Conservation (phyloP, 2,888 invertebrate genomes). For the Watsonalla binaria region DNA sequence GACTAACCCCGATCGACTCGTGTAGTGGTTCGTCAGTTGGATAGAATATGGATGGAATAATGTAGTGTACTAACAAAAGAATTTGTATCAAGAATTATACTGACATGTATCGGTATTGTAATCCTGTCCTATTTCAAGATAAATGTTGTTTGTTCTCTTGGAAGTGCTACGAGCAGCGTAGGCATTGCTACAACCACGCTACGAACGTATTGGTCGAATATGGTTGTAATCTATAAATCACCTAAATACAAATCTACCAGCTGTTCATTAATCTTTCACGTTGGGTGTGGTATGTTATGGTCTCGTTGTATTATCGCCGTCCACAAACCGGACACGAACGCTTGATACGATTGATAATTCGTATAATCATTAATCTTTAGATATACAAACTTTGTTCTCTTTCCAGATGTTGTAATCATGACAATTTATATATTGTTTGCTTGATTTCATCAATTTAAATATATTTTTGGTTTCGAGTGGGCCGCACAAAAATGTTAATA, state of each 20-base stretch:
- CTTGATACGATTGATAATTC: neutral
- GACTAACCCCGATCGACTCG: no score
- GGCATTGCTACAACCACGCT: slow-evolving; percentile 5
- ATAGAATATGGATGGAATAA: no score
- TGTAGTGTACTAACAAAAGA: no score
- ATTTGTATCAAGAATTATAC: no score
- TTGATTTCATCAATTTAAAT: no score
- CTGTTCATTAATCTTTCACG: slow-evolving; percentile 9
- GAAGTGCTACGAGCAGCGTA: slow-evolving; percentile 3
- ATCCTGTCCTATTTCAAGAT: neutral
- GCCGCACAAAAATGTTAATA: no score
- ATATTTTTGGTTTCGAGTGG: no score
- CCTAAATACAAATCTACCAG: slow-evolving; percentile 5
- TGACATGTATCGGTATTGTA: no score
- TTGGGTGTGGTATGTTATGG: neutral
- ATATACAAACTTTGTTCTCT: no score
- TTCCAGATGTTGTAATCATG: no score
- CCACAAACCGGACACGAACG: neutral
- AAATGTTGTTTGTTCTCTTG: neutral
- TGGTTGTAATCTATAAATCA: slow-evolving; percentile 10
- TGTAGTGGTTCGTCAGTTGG: no score
- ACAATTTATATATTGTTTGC: no score
- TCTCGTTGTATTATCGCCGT: neutral
- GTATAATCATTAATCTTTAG: neutral
- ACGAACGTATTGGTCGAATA: slow-evolving; percentile 10